These are phyloP conservation scores for Sialis lutaria DNA, from an alignment of 2,888 invertebrate genomes.

Conservation along the genomic window DNA sequence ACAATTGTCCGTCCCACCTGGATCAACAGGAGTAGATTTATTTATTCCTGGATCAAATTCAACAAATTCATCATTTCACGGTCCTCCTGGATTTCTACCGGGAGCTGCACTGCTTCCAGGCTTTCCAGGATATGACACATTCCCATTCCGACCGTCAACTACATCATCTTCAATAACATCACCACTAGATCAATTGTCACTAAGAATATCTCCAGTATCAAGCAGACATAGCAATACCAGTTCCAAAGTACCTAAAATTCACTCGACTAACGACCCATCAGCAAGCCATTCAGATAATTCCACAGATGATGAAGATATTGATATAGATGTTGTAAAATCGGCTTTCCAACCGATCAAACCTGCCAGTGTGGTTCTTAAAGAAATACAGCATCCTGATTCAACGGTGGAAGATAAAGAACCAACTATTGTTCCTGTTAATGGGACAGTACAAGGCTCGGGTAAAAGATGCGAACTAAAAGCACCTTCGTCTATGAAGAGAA, in stretches of 20 bases:
- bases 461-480: conserved; percentile 39
- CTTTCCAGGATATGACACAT: conserved; percentile 25
- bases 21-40: conserved; percentile 25
- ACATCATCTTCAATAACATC: conserved; percentile 19
- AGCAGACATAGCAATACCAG: conserved; percentile 33
- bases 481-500: conserved; percentile 33
- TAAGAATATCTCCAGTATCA: conserved; percentile 34
- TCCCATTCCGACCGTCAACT: conserved; percentile 11
- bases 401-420: conserved; percentile 34
- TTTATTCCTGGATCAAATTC: conserved; percentile 9
- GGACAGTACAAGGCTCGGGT: conserved; percentile 10
- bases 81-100: conserved; percentile 12
- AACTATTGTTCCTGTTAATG: conserved; percentile 12
- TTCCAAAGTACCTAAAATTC: conserved; percentile 31
- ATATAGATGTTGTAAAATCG: conserved; percentile 58
- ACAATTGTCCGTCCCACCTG: conserved; percentile 16
- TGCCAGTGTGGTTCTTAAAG: conserved; percentile 35
- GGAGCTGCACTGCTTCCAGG: conserved; percentile 32
- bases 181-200: conserved; percentile 19
- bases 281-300: conserved; percentile 28
- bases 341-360: conserved; percentile 52
- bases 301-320: conserved; percentile 50
- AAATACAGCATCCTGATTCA: conserved; percentile 38
- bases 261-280: conserved; percentile 42
- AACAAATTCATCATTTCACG: conserved; percentile 10